These are phyloP conservation scores for Lithosia quadra DNA, from an alignment of 2,888 invertebrate genomes.

Conservation along the genomic window DNA sequence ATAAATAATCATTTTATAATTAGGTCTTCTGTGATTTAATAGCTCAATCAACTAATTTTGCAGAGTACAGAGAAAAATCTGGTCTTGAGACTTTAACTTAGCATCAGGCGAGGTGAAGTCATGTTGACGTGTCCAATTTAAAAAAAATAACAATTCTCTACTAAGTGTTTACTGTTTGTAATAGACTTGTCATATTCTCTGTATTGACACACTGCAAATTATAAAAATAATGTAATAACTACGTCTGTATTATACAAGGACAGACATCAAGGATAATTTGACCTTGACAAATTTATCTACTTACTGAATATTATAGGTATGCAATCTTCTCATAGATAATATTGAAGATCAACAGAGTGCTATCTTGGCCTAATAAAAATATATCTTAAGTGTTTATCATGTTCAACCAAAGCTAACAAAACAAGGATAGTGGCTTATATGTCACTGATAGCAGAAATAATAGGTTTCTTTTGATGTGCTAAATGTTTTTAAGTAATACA, in stretches of 20 bases:
- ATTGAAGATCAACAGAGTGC: not conserved
- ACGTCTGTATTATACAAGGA: not conserved
- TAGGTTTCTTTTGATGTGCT: not conserved
- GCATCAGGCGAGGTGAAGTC: too few relatives aligned
- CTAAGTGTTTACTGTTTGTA: too few relatives aligned
- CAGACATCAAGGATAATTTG: not conserved
- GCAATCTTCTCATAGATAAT: not conserved
- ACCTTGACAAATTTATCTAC: not conserved
- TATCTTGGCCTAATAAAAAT: conserved; percentile 6
- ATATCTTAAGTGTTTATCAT: not conserved
- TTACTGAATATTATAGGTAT: not conserved
- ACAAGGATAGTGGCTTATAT: not conserved
- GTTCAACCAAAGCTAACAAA: conserved; percentile 7
- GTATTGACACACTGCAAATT: too few relatives aligned
- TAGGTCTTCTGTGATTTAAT: not conserved
- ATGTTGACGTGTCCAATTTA: too few relatives aligned
- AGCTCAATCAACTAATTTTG: not conserved
- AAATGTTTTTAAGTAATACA: not conserved
- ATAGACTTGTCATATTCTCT: too few relatives aligned
- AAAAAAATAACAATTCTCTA: too few relatives aligned
- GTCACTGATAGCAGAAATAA: conserved; percentile 4
- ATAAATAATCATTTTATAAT: not conserved
- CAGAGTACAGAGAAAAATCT: too few relatives aligned
- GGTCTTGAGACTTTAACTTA: too few relatives aligned
- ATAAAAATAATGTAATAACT: not conserved